Percentiles rank a stretch among this genome's conserved stretches.
These are phyloP conservation scores for Bubo blakistoni DNA, from an alignment of 2,113 vertebrate genomes.

Conservation along the genomic window DNA sequence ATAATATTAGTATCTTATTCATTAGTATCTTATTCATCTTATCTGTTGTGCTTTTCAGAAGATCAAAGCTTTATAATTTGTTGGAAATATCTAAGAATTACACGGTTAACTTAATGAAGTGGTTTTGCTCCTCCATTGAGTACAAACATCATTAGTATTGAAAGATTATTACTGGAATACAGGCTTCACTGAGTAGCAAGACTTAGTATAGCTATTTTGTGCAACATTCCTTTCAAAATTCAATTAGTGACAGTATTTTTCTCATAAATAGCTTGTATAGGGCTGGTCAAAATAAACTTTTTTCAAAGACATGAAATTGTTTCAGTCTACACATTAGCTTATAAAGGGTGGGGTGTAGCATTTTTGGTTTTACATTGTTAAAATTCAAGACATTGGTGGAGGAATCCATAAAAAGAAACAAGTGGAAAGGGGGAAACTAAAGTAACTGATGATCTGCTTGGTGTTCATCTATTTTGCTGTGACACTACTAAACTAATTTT, in stretches of 20 bases:
- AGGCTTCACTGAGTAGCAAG: not conserved
- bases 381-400: not conserved
- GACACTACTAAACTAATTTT: not conserved
- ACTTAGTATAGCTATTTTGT: not conserved
- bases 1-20: not conserved
- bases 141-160: not conserved
- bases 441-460: not conserved
- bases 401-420: not conserved
- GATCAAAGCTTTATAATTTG: conserved; percentile 8
- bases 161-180: not conserved
- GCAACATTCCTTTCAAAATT: not conserved
- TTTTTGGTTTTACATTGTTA: not conserved
- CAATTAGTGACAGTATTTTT: not conserved
- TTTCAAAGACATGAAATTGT: not conserved
- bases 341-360: not conserved
- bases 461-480: not conserved
- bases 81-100: not conserved
- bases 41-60: not conserved
- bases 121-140: not conserved
- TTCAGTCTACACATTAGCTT: not conserved
- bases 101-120: not conserved
- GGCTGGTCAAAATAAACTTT: not conserved
- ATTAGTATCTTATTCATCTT: not conserved
- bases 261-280: not conserved
- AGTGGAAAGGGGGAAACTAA: not conserved